phyloP scores from a whole-genome alignment of 2,113 vertebrate species.

The Meriones unguiculatus region DNA sequence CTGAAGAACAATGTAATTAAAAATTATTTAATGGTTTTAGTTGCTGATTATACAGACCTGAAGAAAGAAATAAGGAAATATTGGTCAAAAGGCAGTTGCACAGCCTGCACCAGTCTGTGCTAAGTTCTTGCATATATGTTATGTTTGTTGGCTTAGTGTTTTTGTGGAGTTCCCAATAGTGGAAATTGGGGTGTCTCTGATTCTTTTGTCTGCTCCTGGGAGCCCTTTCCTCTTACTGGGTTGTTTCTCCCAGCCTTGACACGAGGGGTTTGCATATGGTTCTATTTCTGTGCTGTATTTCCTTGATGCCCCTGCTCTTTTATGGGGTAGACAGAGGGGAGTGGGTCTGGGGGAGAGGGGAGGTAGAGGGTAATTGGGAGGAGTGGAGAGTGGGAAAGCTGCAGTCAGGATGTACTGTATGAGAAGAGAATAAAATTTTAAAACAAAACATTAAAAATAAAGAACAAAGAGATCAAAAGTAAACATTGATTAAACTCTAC shows the following conservation, averaged over 20 bases:
- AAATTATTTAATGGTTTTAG: not conserved
- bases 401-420: not conserved
- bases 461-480: not conserved
- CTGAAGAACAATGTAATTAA: not conserved
- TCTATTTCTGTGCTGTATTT: not conserved
- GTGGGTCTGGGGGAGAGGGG: not conserved
- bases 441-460: not conserved
- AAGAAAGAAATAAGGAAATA: conserved; percentile 38
- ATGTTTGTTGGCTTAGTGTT: not conserved
- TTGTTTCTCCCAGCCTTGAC: not conserved
- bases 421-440: not conserved
- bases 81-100: not conserved
- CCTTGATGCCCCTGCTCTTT: not conserved
- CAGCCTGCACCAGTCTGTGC: not conserved
- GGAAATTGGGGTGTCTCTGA: not conserved
- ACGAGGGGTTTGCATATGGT: not conserved
- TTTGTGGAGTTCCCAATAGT: not conserved
- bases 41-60: not conserved
- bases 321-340: not conserved
- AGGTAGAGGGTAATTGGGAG: not conserved
- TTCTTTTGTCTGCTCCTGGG: not conserved
- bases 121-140: not conserved
- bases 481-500: not conserved
- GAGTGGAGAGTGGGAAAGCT: not conserved
- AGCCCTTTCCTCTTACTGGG: not conserved